phyloP scores from a whole-genome alignment of 1,140 invertebrate genomes.

The Neodiprion pinetum region DNA sequence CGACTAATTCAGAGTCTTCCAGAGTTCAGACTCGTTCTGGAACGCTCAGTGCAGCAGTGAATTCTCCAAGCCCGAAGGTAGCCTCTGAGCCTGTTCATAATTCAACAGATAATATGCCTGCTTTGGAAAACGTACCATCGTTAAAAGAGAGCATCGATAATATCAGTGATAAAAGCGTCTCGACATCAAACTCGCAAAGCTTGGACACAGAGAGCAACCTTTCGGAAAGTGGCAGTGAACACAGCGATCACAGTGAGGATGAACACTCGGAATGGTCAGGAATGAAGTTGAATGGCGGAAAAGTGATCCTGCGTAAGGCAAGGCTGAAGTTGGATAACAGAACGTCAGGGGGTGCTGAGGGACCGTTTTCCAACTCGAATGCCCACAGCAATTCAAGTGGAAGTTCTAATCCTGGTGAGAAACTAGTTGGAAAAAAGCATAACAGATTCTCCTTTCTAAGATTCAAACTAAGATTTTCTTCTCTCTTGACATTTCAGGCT shows the following conservation, averaged over 20 bases:
- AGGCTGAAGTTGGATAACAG: constrained; percentile 71
- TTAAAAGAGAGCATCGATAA: neutral
- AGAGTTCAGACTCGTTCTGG: constrained; percentile 57
- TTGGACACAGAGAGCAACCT: constrained; percentile 64
- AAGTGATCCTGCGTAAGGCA: constrained; percentile 75
- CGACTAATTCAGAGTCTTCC: constrained; percentile 58
- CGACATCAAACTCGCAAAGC: constrained; percentile 56
- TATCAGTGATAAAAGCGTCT: constrained; percentile 36
- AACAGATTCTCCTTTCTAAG: constrained; percentile 15
- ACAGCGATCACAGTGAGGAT: constrained; percentile 59
- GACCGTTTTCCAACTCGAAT: constrained; percentile 69
- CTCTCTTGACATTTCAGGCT: constrained; percentile 48
- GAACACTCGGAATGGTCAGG: constrained; percentile 59
- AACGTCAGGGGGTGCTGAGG: constrained; percentile 65
- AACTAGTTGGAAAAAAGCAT: constrained; percentile 18
- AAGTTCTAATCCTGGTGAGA: constrained; percentile 42
- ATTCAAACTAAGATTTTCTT: constrained; percentile 42
- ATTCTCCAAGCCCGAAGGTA: neutral
- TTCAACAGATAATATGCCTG: neutral
- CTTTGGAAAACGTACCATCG: neutral
- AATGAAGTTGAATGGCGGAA: constrained; percentile 65
- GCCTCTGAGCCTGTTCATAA: neutral
- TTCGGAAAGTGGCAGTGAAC: constrained; percentile 62
- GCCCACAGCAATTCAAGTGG: constrained; percentile 45
- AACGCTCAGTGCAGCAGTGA: constrained; percentile 38